Conservation (phyloP, 2,888 invertebrate genomes). For the Spialia ferax region DNA sequence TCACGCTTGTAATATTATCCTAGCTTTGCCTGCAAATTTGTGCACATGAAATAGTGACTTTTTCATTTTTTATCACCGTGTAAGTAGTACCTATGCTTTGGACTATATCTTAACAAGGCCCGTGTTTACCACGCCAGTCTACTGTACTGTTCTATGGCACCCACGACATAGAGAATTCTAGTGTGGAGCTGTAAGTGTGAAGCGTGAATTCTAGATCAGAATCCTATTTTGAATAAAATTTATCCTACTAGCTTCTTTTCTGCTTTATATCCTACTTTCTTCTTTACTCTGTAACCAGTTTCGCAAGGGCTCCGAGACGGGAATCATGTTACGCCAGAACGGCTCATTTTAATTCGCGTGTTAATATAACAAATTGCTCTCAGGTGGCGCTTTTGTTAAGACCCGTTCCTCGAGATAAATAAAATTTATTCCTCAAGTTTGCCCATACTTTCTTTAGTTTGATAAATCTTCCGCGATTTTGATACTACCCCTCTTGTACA, state of each 20-base stretch:
- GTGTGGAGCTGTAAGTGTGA: no score
- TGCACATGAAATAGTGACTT: no score
- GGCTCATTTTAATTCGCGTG: conserved; percentile 66
- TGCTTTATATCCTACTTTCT: conserved; percentile 15
- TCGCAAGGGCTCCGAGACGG: conserved; percentile 56
- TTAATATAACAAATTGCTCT: conserved; percentile 67
- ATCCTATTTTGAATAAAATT: no score
- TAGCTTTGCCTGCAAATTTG: no score
- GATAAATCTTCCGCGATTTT: conserved; percentile 37
- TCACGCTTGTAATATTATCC: no score
- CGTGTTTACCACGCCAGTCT: no score
- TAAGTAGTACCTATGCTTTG: no score
- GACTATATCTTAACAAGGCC: no score
- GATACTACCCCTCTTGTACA: conserved; percentile 20
- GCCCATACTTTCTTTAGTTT: conserved; percentile 39
- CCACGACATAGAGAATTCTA: no score
- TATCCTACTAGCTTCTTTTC: conserved; percentile 23
- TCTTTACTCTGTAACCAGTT: conserved; percentile 44
- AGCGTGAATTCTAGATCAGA: neutral
- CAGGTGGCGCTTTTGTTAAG: conserved; percentile 50
- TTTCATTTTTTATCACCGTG: no score
- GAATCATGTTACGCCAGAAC: conserved; percentile 65
- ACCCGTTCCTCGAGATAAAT: conserved; percentile 39
- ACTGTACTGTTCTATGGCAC: no score
- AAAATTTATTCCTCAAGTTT: conserved; percentile 38